phyloP scores from a whole-genome alignment of 1,140 invertebrate genomes.

The Diabrotica virgifera region DNA sequence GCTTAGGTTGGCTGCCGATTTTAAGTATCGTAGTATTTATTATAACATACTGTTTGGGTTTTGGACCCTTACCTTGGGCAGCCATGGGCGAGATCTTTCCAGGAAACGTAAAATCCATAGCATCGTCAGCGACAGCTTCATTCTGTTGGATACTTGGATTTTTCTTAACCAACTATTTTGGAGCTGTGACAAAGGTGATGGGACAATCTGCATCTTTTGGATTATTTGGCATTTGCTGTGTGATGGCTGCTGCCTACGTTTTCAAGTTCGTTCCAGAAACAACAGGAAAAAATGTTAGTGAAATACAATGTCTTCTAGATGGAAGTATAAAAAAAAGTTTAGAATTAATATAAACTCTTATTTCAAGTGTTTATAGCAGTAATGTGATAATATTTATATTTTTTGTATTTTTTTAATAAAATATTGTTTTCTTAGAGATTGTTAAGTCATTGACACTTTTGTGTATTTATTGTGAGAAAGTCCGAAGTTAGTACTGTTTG shows the following conservation, averaged over 20 bases:
- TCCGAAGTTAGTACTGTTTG: too few relatives aligned
- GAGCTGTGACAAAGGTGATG: conserved; percentile 42
- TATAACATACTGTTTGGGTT: conserved; percentile 63
- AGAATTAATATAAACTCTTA: neutral
- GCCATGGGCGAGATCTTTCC: conserved; percentile 72
- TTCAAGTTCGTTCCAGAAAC: conserved; percentile 71
- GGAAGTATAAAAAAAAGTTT: neutral
- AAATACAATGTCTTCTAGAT: conserved; percentile 37
- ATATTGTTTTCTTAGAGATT: too few relatives aligned
- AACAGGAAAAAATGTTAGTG: conserved; percentile 71
- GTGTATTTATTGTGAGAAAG: too few relatives aligned
- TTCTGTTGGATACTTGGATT: conserved; percentile 68
- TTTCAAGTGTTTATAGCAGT: too few relatives aligned
- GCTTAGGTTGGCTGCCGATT: conserved; percentile 60
- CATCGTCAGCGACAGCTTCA: conserved; percentile 64
- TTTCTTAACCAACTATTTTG: conserved; percentile 68
- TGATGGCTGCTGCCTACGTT: conserved; percentile 59
- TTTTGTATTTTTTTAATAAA: too few relatives aligned
- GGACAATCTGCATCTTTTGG: conserved; percentile 69
- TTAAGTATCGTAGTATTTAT: conserved; percentile 64
- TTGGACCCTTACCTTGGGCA: conserved; percentile 66
- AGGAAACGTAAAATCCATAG: conserved; percentile 62
- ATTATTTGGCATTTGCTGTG: conserved; percentile 65
- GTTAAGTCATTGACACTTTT: too few relatives aligned
- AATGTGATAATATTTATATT: too few relatives aligned